phyloP scores from a whole-genome alignment of 2,797 vertebrate genomes.

The Microtus californicus region DNA sequence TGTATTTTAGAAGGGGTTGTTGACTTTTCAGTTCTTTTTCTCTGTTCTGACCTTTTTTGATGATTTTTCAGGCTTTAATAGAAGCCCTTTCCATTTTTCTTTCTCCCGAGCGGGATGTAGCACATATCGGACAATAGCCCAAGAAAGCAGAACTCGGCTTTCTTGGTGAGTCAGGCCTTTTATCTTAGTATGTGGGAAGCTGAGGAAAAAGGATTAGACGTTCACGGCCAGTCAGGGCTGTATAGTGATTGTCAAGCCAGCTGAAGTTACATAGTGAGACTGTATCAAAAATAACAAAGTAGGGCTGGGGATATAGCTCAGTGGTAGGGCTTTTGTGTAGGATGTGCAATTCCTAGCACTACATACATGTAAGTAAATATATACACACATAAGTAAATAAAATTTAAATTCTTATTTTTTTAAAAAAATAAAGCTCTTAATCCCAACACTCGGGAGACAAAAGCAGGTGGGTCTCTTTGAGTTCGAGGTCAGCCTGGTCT shows the following conservation, averaged over 20 bases:
- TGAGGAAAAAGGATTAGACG: background rate
- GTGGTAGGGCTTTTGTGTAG: background rate
- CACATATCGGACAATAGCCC: background rate
- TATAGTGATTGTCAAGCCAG: background rate
- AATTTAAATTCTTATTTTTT: background rate
- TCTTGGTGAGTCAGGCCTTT: background rate
- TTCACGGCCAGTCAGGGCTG: background rate
- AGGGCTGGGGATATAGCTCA: background rate
- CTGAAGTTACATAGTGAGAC: background rate
- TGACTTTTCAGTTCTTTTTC: conserved; percentile 40
- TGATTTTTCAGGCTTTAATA: conserved; percentile 46
- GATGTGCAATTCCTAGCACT: background rate
- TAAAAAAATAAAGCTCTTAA: background rate
- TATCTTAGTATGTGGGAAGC: background rate
- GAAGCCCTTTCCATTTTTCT: conserved; percentile 32
- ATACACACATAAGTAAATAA: background rate
- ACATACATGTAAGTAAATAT: background rate
- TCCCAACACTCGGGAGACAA: too few species aligned
- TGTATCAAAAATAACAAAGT: background rate
- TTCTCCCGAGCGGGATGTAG: conserved; percentile 22
- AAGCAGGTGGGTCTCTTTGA: too few species aligned
- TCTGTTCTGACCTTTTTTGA: conserved; percentile 33
- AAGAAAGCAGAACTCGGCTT: background rate
- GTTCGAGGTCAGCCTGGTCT: too few species aligned
- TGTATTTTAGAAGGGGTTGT: conserved; percentile 28